Base-by-base conservation (phyloP, 64 coral and sea anemone species). In the Actinia tenebrosa region DNA sequence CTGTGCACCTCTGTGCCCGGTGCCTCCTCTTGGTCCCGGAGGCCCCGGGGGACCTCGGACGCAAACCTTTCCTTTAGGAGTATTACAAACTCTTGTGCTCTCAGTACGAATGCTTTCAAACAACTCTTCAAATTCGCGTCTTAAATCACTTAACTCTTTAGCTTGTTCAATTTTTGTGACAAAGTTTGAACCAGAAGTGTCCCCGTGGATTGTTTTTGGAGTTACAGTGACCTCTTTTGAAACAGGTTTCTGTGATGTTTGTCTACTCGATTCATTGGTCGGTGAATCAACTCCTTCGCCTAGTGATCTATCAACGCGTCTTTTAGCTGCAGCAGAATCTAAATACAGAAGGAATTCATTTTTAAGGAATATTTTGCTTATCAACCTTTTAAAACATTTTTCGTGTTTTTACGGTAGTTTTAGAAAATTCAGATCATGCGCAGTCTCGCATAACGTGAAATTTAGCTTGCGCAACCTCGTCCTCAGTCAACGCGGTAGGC, bases 31-130 rank as follows among this genome's bases (percentile, higher is more conserved):
- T 47, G 46, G 17, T 58, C 90, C 90, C 10, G 78, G 90, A 44
- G 59, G 50, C 3, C 90, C 90, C 0, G 77, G 85, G 0, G 90
- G 90, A 14, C 90, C 90, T 19, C 53, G 84, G 19, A 87, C 77
- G 64, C 90, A 91, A 25, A 55, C 58, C 60, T 87, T 42, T n/a
- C 89, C 89, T 59, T 79, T 77, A 46, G 84, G 53, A 9, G 89
- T 87, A 10, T 17, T 91, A 62, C 90, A 91, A 44, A 91, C 85
- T 25, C 78, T 83, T 4, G 14, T 44, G 50, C 80, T 91, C 61
- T 91, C 90, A 16, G 42, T 56, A 15, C 66, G 66, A 44, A 91
- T 83, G 44, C 71, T 91, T 37, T 83, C 72, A 2, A 87, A n/a
- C 8, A 83, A 18, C 16, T 83, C 23, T 56, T 87, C 80, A 60